These are phyloP conservation scores for Anabas testudineus DNA, from an alignment of 2,797 vertebrate genomes.

Conservation along the genomic window DNA sequence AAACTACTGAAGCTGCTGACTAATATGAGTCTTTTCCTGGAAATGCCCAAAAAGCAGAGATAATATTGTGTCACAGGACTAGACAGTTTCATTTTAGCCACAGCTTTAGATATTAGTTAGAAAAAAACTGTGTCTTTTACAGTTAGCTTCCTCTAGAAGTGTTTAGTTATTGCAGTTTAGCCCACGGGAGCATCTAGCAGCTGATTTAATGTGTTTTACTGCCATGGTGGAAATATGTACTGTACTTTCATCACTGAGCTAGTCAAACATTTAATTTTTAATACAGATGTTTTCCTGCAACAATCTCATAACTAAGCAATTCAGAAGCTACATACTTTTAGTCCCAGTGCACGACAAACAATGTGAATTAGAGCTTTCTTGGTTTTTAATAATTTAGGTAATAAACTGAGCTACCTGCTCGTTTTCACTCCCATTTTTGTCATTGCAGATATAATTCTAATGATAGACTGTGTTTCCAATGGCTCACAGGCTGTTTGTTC, in stretches of 20 bases:
- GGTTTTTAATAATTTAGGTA: slow-evolving; percentile 23
- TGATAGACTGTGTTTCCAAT: slow-evolving; percentile 25
- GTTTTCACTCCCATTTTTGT: slow-evolving; percentile 8
- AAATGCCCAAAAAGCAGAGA: no score
- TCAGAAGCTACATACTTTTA: not conserved
- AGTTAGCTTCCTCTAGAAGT: no score
- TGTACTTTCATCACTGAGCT: not conserved
- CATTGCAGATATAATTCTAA: slow-evolving; percentile 19
- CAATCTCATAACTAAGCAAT: not conserved
- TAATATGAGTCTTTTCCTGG: no score
- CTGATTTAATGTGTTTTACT: not conserved
- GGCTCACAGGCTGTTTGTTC: slow-evolving; percentile 45
- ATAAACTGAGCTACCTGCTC: slow-evolving; percentile 8
- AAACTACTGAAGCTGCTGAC: no score
- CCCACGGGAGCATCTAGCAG: not conserved
- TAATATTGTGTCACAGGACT: no score
- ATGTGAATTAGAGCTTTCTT: not conserved
- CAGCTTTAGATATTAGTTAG: no score
- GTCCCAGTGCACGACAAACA: not conserved
- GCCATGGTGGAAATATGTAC: not conserved
- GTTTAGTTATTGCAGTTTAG: not conserved
- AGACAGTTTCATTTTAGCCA: no score
- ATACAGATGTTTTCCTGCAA: not conserved
- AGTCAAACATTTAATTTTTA: not conserved
- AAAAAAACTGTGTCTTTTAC: no score